These are phyloP conservation scores for Candoia aspera DNA, from an alignment of 2,113 vertebrate species.

Conservation along the genomic window DNA sequence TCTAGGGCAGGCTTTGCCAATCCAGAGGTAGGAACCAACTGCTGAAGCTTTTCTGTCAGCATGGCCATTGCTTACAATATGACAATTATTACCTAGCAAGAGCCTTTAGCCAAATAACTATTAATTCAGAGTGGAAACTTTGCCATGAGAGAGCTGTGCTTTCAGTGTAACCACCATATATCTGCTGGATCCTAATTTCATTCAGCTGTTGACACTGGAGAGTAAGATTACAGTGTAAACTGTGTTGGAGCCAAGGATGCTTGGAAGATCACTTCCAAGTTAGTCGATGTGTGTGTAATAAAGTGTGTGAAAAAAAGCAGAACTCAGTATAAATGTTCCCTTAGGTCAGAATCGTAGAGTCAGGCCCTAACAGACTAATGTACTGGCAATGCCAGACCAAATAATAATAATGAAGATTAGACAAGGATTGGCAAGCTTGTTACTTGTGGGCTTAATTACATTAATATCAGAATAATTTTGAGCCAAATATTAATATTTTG, in stretches of 20 bases:
- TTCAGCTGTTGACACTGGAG: neutral
- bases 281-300: neutral
- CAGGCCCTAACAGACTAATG: conserved; percentile 32
- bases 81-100: neutral
- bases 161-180: neutral
- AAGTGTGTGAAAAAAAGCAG: neutral
- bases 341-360: conserved; percentile 15
- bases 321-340: conserved; percentile 26
- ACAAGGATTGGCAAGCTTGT: conserved; percentile 28
- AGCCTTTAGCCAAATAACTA: neutral
- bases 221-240: neutral
- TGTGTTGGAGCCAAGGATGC: neutral
- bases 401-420: conserved; percentile 48
- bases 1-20: neutral
- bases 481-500: conserved; percentile 47
- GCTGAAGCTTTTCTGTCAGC: neutral
- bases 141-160: neutral
- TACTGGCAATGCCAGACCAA: conserved; percentile 45
- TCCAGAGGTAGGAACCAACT: neutral
- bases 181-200: neutral
- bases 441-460: conserved; percentile 55
- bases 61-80: neutral
- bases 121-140: neutral
- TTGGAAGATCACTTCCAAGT: conserved; percentile 14
- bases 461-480: conserved; percentile 53